Base-by-base conservation (phyloP, 2,113 vertebrate species). In the Spizaetus ornatus region DNA sequence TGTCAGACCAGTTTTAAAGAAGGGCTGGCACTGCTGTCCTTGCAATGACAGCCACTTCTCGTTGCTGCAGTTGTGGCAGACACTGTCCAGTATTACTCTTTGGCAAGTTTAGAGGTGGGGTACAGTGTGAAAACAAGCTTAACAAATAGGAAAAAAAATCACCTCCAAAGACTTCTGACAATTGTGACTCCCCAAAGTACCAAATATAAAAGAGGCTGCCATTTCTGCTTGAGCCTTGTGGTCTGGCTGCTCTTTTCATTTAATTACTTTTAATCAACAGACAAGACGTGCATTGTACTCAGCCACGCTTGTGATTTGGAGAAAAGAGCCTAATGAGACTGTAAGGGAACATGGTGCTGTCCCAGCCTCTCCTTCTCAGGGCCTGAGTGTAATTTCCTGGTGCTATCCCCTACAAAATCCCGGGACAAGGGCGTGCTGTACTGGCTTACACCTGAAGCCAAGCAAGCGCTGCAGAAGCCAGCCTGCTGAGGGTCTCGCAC, bases 401-500 rank as follows among this genome's bases (percentile, higher is more conserved):
- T 72, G 31, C 43, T 71, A 15, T 8, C 13, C 40, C 11, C 34
- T 40, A 25, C 19, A 71, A 45, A 83, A 52, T 6, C 7, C 32
- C 0, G 1, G 10, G 20, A 26, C 10, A 36, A 65, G 85, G 20
- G 7, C 2, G 5, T 25, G 7, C 27, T 34, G 1, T 10, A 40
- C 4, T 16, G 31, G 22, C 11, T 55, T 59, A 36, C 7, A 58
- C 32, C 31, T 6, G n/a, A 52, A 67, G 11, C 59, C 1, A 1
- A 67, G 47, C 32, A 36, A 91, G 21, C 22, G 22, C 22, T 0
- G 3, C 26, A 69, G 76, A 34, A 42, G 34, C 6, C 65, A 69
- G 36, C 50, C 32, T 65, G 55, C 23, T 13, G 79, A 47, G 32
- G n/a, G 13, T 45, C 11, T 43, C 19, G 4, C 16, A 8, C 10